phyloP scores from a whole-genome alignment of 2,888 invertebrate species.

The Aspidiotus rigidus region DNA sequence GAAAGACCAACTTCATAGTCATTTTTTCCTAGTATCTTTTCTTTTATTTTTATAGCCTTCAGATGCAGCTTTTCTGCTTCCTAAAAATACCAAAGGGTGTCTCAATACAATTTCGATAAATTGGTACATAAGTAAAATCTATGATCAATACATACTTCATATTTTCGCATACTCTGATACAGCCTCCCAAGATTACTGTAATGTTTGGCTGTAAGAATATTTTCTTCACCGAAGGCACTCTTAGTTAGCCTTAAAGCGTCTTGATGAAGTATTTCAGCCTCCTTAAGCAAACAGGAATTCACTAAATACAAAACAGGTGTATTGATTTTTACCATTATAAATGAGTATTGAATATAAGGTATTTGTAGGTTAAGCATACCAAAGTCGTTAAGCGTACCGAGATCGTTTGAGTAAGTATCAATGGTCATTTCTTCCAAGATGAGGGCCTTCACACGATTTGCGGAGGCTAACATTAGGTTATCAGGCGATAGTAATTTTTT shows the following conservation, averaged over 20 bases:
- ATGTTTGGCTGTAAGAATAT: conserved; percentile 91
- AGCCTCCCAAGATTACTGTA: conserved; percentile 89
- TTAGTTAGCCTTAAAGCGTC: conserved; percentile 69
- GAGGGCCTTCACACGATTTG: conserved; percentile 82
- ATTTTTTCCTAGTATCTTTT: conserved; percentile 65
- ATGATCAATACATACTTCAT: conserved; percentile 49
- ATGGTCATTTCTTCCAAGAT: conserved; percentile 89
- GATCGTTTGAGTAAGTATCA: conserved; percentile 47
- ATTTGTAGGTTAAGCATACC: background rate
- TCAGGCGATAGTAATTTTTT: conserved; percentile 67
- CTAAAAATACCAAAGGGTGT: conserved; percentile 43
- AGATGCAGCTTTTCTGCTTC: conserved; percentile 87
- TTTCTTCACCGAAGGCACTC: conserved; percentile 80
- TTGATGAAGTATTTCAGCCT: conserved; percentile 76
- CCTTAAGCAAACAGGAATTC: conserved; percentile 53
- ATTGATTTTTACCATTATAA: background rate
- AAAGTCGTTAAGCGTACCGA: background rate
- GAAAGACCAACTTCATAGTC: conserved; percentile 89
- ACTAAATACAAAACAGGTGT: conserved; percentile 19
- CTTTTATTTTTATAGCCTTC: conserved; percentile 85
- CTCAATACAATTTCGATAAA: background rate
- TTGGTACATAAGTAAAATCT: background rate
- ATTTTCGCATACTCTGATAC: conserved; percentile 87
- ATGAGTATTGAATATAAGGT: background rate
- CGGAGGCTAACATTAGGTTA: conserved; percentile 77